phyloP scores from a whole-genome alignment of 2,113 vertebrate genomes.

The Ameiurus melas region DNA sequence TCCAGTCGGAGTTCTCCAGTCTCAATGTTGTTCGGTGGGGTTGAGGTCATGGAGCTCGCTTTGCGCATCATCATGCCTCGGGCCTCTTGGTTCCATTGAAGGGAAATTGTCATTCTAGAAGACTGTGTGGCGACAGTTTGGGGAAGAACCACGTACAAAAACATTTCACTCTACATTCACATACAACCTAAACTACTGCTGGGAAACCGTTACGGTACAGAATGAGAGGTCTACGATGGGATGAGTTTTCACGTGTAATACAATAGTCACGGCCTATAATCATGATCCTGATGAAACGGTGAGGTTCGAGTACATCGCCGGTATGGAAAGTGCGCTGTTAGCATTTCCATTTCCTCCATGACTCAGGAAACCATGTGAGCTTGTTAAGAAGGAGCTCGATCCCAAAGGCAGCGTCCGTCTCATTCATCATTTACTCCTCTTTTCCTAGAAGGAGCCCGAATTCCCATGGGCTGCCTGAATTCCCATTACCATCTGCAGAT shows the following conservation, averaged over 20 bases:
- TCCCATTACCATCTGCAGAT: slow-evolving; percentile 15
- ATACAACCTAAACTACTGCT: too few relatives aligned
- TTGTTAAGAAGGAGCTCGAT: slow-evolving; percentile 20
- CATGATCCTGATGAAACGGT: not conserved
- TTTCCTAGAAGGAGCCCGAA: not conserved
- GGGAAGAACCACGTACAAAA: too few relatives aligned
- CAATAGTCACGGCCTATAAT: not conserved
- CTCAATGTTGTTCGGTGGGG: not conserved
- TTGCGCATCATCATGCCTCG: too few relatives aligned
- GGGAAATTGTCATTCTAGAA: too few relatives aligned
- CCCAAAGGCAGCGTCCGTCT: slow-evolving; percentile 1
- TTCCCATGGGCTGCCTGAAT: not conserved
- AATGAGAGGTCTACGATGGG: too few relatives aligned
- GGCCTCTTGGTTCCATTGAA: too few relatives aligned
- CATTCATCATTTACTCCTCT: slow-evolving; percentile 24
- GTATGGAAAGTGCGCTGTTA: slow-evolving; percentile 35
- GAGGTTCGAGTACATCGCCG: not conserved
- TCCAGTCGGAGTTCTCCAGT: not conserved
- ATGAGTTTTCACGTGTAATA: too few relatives aligned
- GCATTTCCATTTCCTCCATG: slow-evolving; percentile 21
- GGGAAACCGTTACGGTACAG: too few relatives aligned
- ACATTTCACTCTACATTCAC: too few relatives aligned
- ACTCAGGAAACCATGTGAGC: slow-evolving; percentile 18
- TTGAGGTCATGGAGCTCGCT: not conserved
- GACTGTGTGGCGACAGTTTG: too few relatives aligned